A percentile compares a stretch with the other conserved stretches of the same genome.
These are phyloP conservation scores for Argyra leucocephala DNA, from an alignment of 2,888 invertebrate species.

Conservation along the genomic window DNA sequence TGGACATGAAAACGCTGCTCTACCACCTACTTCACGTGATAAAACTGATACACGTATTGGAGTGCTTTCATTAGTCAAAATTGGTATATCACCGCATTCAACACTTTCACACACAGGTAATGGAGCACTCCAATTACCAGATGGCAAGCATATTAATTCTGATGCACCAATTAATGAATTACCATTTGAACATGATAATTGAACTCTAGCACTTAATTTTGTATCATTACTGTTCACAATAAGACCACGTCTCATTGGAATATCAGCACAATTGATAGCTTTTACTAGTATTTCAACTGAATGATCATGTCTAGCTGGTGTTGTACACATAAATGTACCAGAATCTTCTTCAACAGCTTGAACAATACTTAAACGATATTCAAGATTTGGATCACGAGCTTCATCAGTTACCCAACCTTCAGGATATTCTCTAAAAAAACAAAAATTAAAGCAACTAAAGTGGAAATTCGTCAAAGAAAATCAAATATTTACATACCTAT, in stretches of 20 bases:
- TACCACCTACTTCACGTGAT: conserved; percentile 69
- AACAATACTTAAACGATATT: conserved; percentile 71
- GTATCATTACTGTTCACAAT: conserved; percentile 63
- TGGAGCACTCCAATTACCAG: conserved; percentile 77
- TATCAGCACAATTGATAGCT: conserved; percentile 69
- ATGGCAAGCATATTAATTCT: conserved; percentile 65
- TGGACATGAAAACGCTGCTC: conserved; percentile 70
- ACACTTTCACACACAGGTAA: conserved; percentile 78
- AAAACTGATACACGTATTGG: conserved; percentile 59
- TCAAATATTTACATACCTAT: conserved; percentile 40
- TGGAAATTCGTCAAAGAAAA: conserved; percentile 1
- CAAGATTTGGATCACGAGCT: conserved; percentile 66
- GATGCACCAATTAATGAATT: conserved; percentile 69
- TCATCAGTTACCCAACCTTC: conserved; percentile 74
- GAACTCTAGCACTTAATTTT: conserved; percentile 62
- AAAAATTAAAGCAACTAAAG: conserved; percentile 12
- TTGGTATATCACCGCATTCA: conserved; percentile 67
- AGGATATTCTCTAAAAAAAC: conserved; percentile 51
- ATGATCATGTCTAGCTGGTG: conserved; percentile 73
- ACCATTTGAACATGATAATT: conserved; percentile 69
- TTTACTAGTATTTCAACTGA: conserved; percentile 69
- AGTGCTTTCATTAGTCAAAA: conserved; percentile 49
- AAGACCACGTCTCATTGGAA: conserved; percentile 63
- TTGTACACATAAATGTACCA: conserved; percentile 73
- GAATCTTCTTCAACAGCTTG: conserved; percentile 76